These are phyloP conservation scores for Leucophora obtusa DNA, from an alignment of 2,888 invertebrate species.

Conservation along the genomic window DNA sequence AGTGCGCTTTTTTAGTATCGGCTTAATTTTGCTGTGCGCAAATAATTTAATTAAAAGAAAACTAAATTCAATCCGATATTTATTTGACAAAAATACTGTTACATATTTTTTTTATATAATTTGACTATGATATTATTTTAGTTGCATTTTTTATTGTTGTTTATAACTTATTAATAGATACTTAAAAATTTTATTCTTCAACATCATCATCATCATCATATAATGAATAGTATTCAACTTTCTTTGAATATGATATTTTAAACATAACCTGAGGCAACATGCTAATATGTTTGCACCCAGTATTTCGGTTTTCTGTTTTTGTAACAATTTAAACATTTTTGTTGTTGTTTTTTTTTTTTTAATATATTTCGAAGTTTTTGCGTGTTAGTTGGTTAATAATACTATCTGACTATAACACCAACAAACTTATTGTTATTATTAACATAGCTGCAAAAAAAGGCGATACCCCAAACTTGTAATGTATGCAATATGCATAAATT, in stretches of 20 bases:
- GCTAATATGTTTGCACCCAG: slow-evolving; percentile 29
- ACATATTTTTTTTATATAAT: not conserved
- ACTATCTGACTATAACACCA: slow-evolving; percentile 12
- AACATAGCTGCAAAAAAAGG: slow-evolving; percentile 37
- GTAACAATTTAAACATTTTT: slow-evolving; percentile 27
- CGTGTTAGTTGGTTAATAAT: slow-evolving; percentile 65
- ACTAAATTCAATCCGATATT: too few relatives aligned
- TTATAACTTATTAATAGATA: slow-evolving; percentile 6
- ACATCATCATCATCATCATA: not conserved
- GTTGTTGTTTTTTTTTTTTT: slow-evolving; percentile 21
- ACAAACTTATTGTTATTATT: slow-evolving; percentile 42
- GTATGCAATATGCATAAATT: slow-evolving; percentile 59
- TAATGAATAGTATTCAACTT: slow-evolving; percentile 3
- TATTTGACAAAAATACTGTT: not conserved
- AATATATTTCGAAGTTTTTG: slow-evolving; percentile 39
- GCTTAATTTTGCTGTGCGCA: too few relatives aligned
- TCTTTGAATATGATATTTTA: not conserved
- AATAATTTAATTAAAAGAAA: too few relatives aligned
- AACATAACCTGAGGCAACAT: slow-evolving; percentile 13
- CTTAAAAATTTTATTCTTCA: slow-evolving; percentile 9
- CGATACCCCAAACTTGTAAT: slow-evolving; percentile 49
- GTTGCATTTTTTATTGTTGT: not conserved
- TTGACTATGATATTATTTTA: not conserved
- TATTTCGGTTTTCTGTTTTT: slow-evolving; percentile 28
- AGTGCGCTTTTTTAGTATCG: too few relatives aligned